Evolutionary conservation across 2,797 vertebrate genomes (phyloP), one percentile per base, ranked within the genome.

Genomic region (Enteromius mattozi): DNA sequence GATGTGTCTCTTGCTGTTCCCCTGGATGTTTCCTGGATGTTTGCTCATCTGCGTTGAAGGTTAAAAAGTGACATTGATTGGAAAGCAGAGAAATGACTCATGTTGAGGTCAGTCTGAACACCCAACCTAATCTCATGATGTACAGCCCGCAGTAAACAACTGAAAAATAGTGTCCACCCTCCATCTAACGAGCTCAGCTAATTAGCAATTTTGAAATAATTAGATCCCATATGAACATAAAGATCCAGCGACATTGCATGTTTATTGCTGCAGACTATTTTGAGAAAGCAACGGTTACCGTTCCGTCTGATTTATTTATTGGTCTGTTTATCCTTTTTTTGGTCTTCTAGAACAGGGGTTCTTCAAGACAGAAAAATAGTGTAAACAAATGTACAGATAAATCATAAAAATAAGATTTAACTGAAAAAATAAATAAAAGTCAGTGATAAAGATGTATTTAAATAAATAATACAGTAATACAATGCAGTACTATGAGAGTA

Each of bases 211-310:
- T 59, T 63, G 27, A 83, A 59, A 75, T 42, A 83, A 59, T 68
- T n/a, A 59, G 47, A 71, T 82, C 72, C 74, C 54, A 54, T 7
- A 59, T 82, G 70, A 77, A 86, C 19, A 4, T 8, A 56, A 68
- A 42, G 3, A 54, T 10, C 81, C 37, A 82, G 45, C 0, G 6
- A n/a, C 24, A 17, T 12, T 78, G 54, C 35, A 45, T 47, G 76
- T 47, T 63, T 47, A 4, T 47, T 33, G 40, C 40, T 63, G 76
- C 35, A 77, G 51, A 77, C 13, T 6, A 8, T 76, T 77, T 33
- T 65, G 21, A 45, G 2, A 75, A 37, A 56, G 49, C 75, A 45
- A 6, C 19, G 12, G 40, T 72, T 47, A 24, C 8, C 8, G 14
- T 12, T 14, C 8, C 7, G 4, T 37, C 40, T 33, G 17, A 16